A percentile compares a stretch with the other conserved stretches of the same genome.
Evolutionary conservation across 2,113 vertebrate species (phyloP).

Genomic region (Menura novaehollandiae): DNA sequence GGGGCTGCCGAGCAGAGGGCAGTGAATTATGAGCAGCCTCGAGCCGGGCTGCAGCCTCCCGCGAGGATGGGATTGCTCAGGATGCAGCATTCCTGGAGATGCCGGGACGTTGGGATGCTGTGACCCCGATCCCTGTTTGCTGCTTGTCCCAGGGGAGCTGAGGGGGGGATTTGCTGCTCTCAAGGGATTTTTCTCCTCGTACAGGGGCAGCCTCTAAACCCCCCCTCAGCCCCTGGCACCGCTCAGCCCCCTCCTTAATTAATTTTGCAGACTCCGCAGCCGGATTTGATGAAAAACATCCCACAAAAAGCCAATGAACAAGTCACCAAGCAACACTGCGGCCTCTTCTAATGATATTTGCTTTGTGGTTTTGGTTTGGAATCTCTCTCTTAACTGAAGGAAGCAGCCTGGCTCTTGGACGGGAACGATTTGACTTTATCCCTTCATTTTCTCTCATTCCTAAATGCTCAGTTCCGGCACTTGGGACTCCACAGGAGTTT

Average conservation of each 20-base stretch:
- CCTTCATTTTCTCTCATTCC: background rate
- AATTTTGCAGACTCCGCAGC: background rate
- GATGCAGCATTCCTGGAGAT: background rate
- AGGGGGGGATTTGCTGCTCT: background rate
- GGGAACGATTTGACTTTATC: background rate
- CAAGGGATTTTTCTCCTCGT: accelerated
- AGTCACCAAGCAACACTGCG: background rate
- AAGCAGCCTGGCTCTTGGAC: background rate
- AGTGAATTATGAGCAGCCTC: background rate
- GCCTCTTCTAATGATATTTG: conserved; percentile 26
- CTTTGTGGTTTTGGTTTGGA: conserved; percentile 42
- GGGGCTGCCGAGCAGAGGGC: background rate
- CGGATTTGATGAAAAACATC: conserved; percentile 40
- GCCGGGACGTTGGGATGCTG: background rate
- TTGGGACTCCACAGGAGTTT: background rate
- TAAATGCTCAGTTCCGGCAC: background rate
- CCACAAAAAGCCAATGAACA: background rate
- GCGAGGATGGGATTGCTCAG: accelerated
- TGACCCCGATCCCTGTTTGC: accelerated
- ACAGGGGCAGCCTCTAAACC: background rate
- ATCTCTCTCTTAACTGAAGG: background rate
- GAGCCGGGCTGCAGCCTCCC: background rate
- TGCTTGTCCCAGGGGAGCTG: accelerated
- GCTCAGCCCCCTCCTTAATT: background rate
- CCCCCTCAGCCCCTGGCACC: background rate